These are phyloP conservation scores for Heterodera filipjevi DNA, from an alignment of 2,888 invertebrate species.

Conservation along the genomic window DNA sequence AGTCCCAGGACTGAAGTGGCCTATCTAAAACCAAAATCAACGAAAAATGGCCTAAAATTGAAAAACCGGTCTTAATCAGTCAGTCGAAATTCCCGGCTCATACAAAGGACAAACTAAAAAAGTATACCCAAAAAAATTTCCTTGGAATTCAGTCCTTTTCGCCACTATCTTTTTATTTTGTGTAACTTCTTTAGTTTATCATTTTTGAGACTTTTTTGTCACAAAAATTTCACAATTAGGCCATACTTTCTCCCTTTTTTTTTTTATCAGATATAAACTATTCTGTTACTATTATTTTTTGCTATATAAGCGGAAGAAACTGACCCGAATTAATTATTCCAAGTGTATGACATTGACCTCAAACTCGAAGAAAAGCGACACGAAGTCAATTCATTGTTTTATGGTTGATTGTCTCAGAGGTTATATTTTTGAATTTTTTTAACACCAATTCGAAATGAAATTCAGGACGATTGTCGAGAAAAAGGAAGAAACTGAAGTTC, in stretches of 20 bases:
- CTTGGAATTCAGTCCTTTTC: too few relatives aligned
- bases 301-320: not conserved
- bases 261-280: not conserved
- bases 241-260: not conserved
- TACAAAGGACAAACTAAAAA: too few relatives aligned
- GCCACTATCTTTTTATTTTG: too few relatives aligned
- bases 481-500: conserved; percentile 65
- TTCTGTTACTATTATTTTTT: not conserved
- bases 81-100: too few relatives aligned
- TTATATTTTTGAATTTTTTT: not conserved
- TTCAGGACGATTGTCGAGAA: conserved; percentile 65
- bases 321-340: conserved; percentile 9
- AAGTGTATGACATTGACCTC: conserved; percentile 27
- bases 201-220: too few relatives aligned
- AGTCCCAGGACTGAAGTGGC: too few relatives aligned
- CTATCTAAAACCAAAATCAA: too few relatives aligned
- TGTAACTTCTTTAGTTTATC: too few relatives aligned
- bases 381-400: conserved; percentile 27
- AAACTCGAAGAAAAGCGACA: conserved; percentile 21
- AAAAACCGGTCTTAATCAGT: too few relatives aligned
- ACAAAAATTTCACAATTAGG: too few relatives aligned
- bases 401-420: conserved; percentile 30
- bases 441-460: not conserved
- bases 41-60: too few relatives aligned
- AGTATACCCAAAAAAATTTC: too few relatives aligned